These are phyloP conservation scores for Agrochola lota DNA, from an alignment of 2,888 invertebrate species.

Conservation along the genomic window DNA sequence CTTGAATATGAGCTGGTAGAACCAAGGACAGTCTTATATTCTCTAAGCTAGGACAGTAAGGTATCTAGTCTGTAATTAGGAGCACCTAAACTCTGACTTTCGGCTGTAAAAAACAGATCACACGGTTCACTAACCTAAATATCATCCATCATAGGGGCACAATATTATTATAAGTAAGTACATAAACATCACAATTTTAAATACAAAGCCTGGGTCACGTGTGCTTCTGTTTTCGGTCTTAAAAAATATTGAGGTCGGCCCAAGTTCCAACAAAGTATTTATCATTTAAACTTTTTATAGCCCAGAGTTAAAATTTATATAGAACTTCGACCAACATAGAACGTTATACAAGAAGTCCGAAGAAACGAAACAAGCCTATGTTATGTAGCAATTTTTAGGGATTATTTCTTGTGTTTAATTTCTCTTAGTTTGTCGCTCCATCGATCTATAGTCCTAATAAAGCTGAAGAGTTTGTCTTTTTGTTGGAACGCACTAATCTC, in stretches of 20 bases:
- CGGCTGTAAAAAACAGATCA: not conserved
- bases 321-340: not conserved
- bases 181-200: conserved; percentile 17
- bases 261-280: conserved; percentile 16
- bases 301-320: not conserved
- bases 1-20: not conserved
- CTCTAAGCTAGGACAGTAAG: too few relatives aligned
- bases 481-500: too few relatives aligned
- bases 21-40: too few relatives aligned
- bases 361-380: not conserved
- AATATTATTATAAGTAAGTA: not conserved
- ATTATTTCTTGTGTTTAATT: not conserved
- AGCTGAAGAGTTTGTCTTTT: too few relatives aligned
- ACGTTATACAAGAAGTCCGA: not conserved
- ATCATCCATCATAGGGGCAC: not conserved
- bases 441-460: too few relatives aligned
- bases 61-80: too few relatives aligned
- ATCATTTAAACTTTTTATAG: conserved; percentile 35
- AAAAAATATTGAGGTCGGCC: conserved; percentile 17
- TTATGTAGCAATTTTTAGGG: not conserved
- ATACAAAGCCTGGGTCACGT: conserved; percentile 19
- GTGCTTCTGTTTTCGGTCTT: conserved; percentile 1
- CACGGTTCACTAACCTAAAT: not conserved
- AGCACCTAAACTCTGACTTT: not conserved
- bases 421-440: too few relatives aligned